Evolutionary conservation across 2,113 vertebrate genomes (phyloP).

Genomic region (Perca schrenkii): DNA sequence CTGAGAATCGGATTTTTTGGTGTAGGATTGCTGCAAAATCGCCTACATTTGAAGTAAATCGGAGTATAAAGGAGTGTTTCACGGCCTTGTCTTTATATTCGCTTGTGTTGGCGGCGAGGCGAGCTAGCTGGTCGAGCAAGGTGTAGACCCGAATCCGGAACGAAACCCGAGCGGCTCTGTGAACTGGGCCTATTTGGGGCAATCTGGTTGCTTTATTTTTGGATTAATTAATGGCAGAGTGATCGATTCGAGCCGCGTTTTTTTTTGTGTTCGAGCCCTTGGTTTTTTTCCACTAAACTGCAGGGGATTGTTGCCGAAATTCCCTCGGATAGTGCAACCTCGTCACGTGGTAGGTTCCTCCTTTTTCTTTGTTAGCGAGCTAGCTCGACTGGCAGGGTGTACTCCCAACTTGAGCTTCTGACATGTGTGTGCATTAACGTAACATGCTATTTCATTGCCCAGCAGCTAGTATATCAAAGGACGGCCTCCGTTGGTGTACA

Average conservation of each 20-base stretch:
- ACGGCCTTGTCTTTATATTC: slow-evolving; percentile 73
- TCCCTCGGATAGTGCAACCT: slow-evolving; percentile 92
- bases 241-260: slow-evolving; percentile 47
- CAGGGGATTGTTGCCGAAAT: slow-evolving; percentile 91
- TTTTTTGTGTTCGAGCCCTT: slow-evolving; percentile 61
- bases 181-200: slow-evolving; percentile 46
- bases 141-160: slow-evolving; percentile 84
- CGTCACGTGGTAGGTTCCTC: slow-evolving; percentile 97
- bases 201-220: slow-evolving; percentile 45
- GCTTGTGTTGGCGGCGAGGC: slow-evolving; percentile 69
- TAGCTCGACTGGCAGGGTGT: slow-evolving; percentile 69
- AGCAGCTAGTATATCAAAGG: neutral
- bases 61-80: slow-evolving; percentile 60
- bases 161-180: slow-evolving; percentile 72
- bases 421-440: slow-evolving; percentile 46
- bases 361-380: slow-evolving; percentile 92
- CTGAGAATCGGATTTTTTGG: slow-evolving; percentile 68
- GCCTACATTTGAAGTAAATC: slow-evolving; percentile 48
- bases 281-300: slow-evolving; percentile 82
- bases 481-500: neutral
- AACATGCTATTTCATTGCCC: neutral
- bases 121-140: slow-evolving; percentile 74
- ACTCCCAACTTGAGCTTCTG: slow-evolving; percentile 73
- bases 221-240: slow-evolving; percentile 74
- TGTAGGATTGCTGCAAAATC: slow-evolving; percentile 42